Base-by-base conservation (phyloP, 2,888 invertebrate genomes). In the Eristalinus sepulchralis region DNA sequence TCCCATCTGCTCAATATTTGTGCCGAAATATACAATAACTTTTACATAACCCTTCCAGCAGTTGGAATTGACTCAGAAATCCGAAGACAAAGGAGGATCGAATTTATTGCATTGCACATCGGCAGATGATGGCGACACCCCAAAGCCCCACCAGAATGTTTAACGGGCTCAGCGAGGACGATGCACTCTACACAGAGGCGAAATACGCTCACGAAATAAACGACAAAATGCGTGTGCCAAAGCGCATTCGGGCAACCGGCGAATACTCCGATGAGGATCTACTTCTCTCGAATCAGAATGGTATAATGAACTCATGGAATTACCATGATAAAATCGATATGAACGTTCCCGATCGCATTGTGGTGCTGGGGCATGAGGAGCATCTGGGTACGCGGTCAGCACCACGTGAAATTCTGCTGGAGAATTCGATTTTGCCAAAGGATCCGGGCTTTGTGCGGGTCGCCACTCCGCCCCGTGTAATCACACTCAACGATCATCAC, bases 331-430 rank as follows among this genome's bases (percentile, higher is more conserved):
- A 96, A 93, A 95, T 96, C 92, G 96, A 96, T 89, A 98, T 98
- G 98, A 96, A 96, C 91, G 98, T 98, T 47, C 98, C 98, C 2
- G 98, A 98, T 90, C 95, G 98, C 91, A 98, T 98, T 91, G 94
- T 98, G 89, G 96, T 98, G 63, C 95, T 96, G 89, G 98, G 98
- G 91, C 95, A 95, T 92, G 95, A 95, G 90, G 95, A 95, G 91
- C 95, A 95, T 91, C 75, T 93, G 75, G 93, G 92, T 80, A 96
- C 97, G 27, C 95, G 96, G 92, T 97, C 97, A 59, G 95, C 97
- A n/a, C 97, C 97, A 1, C 94, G 97, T 88, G 98, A 98, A 94
- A 96, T 97, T 80, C 95, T 95, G 88, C 93, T 97, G 90, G 98
- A 98, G 91, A 97, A 97, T 94, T 95, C 97, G 13, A 95, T 97